phyloP scores from a whole-genome alignment of 2,113 vertebrate species.

The Ceratotherium simum region DNA sequence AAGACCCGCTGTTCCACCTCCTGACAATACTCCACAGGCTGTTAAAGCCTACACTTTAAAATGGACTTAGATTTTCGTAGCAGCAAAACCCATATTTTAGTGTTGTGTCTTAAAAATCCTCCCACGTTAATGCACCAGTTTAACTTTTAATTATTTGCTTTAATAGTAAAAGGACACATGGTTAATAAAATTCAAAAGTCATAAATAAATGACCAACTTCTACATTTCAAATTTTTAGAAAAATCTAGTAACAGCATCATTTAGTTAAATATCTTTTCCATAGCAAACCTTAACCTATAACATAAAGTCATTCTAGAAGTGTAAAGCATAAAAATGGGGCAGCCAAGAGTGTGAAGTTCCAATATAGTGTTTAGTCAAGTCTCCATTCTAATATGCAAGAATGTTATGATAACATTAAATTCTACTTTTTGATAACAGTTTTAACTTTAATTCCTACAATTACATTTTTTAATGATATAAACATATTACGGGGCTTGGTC shows the following conservation, averaged over 20 bases:
- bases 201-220: background rate
- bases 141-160: background rate
- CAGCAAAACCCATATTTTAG: background rate
- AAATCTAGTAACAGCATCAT: background rate
- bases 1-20: background rate
- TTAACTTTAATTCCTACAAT: background rate
- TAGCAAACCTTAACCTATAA: background rate
- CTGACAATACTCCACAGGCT: background rate
- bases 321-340: background rate
- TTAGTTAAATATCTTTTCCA: background rate
- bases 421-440: background rate
- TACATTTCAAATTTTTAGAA: background rate
- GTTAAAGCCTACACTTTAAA: background rate
- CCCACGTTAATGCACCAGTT: background rate
- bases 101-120: background rate
- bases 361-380: background rate
- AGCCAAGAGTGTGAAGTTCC: background rate
- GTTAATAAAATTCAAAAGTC: slow-evolving; percentile 4
- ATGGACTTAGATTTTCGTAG: background rate
- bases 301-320: background rate
- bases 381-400: background rate
- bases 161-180: background rate
- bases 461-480: background rate
- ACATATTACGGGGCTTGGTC: background rate
- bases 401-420: background rate